Evolutionary conservation across 2,113 vertebrate species (phyloP).

Genomic region (Tauraco erythrolophus): DNA sequence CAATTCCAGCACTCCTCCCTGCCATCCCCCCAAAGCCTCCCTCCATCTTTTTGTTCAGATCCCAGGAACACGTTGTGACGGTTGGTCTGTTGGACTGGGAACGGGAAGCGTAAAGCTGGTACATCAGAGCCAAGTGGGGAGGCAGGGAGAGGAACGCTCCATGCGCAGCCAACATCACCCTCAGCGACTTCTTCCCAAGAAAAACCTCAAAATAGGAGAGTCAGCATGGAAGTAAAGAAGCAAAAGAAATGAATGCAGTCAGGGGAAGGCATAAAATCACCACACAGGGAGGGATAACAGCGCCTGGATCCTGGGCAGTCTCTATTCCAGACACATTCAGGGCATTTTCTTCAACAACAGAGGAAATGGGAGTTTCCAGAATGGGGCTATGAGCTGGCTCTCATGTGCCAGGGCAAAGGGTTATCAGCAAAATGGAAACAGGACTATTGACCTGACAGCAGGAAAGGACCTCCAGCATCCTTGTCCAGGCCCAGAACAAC

Average conservation of each 20-base stretch:
- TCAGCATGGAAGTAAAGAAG: background rate
- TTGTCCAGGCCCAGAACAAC: background rate
- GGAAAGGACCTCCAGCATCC: background rate
- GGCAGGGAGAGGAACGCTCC: background rate
- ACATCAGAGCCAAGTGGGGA: background rate
- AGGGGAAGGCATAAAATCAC: background rate
- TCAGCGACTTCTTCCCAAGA: background rate
- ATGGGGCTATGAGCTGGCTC: background rate
- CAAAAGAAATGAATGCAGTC: background rate
- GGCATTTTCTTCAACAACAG: background rate
- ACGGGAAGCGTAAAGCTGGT: background rate
- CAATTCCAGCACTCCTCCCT: background rate
- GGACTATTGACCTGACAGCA: background rate
- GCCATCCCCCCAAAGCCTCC: background rate
- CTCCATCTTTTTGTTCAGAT: background rate
- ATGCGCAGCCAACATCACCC: background rate
- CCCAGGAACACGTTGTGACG: fast-evolving
- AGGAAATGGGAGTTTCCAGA: background rate
- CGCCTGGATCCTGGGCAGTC: background rate
- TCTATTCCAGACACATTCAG: background rate
- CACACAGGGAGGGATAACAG: background rate
- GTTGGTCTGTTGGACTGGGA: background rate
- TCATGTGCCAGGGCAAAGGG: background rate
- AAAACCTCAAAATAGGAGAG: background rate
- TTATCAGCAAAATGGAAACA: background rate